Evolutionary conservation across 2,797 vertebrate species (phyloP).

Genomic region (Ctenopoma multispine): DNA sequence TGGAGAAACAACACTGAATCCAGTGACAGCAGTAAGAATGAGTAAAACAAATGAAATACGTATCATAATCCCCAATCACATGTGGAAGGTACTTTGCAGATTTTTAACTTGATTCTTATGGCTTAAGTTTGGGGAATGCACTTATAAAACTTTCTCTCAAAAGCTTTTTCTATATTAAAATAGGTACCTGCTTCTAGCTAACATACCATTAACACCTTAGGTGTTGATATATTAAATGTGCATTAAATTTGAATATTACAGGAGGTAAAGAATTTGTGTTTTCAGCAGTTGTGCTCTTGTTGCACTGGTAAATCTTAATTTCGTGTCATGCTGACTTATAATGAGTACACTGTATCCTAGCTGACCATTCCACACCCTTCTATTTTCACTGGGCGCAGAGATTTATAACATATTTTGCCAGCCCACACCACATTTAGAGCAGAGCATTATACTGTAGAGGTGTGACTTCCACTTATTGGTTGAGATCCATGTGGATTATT

Average conservation of each 20-base stretch:
- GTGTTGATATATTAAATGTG: no score
- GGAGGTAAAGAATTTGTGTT: neutral
- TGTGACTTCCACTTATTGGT: slow-evolving; percentile 35
- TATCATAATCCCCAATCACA: neutral
- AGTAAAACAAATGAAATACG: neutral
- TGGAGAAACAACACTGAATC: neutral
- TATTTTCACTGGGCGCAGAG: neutral
- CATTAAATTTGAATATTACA: neutral
- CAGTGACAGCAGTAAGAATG: slow-evolving; percentile 13
- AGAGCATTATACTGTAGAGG: neutral
- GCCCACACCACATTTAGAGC: neutral
- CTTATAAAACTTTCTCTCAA: no score
- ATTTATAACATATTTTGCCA: neutral
- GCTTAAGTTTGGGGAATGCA: no score
- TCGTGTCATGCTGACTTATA: neutral
- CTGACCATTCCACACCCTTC: slow-evolving; percentile 1
- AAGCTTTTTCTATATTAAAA: no score
- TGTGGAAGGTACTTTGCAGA: neutral
- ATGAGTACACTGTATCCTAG: neutral
- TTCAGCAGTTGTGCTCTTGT: neutral
- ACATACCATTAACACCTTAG: no score
- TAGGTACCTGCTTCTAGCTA: no score
- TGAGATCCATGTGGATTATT: slow-evolving; percentile 21
- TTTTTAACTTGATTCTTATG: neutral
- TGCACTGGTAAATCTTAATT: neutral